A percentile compares a stretch with the other conserved stretches of the same genome.
Conservation (phyloP, 2,888 invertebrate genomes). For the Teinopalpus imperialis region DNA sequence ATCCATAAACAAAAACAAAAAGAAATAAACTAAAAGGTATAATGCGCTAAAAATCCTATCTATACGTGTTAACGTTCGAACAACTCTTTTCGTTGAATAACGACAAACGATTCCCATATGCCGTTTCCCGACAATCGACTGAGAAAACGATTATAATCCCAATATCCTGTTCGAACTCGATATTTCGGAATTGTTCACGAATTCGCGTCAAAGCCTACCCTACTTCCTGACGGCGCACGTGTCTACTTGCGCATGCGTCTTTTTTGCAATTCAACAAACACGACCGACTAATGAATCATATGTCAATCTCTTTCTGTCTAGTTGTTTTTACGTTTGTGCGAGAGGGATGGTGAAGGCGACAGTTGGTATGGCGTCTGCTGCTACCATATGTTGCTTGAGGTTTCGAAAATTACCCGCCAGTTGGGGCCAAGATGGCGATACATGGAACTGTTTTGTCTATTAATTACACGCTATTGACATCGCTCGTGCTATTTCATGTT, state of each 20-base stretch:
- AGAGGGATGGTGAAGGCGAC: slow-evolving; percentile 57
- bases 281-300: slow-evolving; percentile 73
- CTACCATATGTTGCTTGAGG: slow-evolving; percentile 78
- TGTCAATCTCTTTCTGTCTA: slow-evolving; percentile 46
- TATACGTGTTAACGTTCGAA: background rate
- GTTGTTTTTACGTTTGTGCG: slow-evolving; percentile 29
- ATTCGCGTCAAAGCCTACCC: slow-evolving; percentile 77
- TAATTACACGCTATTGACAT: slow-evolving; percentile 53
- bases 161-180: slow-evolving; percentile 74
- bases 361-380: slow-evolving; percentile 80
- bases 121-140: slow-evolving; percentile 47
- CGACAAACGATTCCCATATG: slow-evolving; percentile 52
- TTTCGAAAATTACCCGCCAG: slow-evolving; percentile 72
- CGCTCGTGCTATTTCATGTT: slow-evolving; percentile 33
- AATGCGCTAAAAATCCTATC: slow-evolving; percentile 6
- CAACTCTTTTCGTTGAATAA: slow-evolving; percentile 11
- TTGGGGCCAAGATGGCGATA: slow-evolving; percentile 62
- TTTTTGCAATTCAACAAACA: slow-evolving; percentile 78
- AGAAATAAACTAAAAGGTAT: slow-evolving; percentile 1
- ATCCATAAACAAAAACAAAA: background rate
- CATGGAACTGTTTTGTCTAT: slow-evolving; percentile 59
- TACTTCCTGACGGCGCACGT: slow-evolving; percentile 67
- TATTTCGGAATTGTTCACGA: slow-evolving; percentile 60
- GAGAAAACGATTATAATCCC: slow-evolving; percentile 60
- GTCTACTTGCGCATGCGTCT: too few species aligned